Conservation (phyloP, 2,797 vertebrate species). For the Glyptemys insculpta region DNA sequence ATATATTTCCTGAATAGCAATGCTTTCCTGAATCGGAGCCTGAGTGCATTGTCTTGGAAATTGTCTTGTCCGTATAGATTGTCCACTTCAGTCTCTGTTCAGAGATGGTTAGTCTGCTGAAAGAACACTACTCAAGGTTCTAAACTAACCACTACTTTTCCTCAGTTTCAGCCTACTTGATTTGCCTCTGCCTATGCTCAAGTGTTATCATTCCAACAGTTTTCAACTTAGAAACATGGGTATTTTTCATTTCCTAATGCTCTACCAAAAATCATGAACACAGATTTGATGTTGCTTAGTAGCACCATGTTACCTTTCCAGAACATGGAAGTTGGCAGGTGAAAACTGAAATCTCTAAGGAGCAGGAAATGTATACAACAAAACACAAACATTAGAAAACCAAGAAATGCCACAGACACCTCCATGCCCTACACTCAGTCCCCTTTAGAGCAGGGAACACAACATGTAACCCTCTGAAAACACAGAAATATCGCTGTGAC, state of each 20-base stretch:
- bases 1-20: conserved; percentile 31
- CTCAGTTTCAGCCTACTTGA: conserved; percentile 58
- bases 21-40: conserved; percentile 39
- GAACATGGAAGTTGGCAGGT: neutral
- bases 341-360: neutral
- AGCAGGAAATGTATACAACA: neutral
- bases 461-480: neutral
- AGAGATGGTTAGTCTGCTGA: conserved; percentile 61
- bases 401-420: neutral
- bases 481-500: neutral
- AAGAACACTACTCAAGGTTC: conserved; percentile 51
- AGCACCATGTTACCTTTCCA: neutral
- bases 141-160: conserved; percentile 60
- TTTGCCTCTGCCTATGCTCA: neutral
- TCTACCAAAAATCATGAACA: neutral
- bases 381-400: neutral
- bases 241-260: neutral
- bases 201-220: neutral
- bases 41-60: neutral
- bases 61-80: neutral
- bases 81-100: conserved; percentile 9
- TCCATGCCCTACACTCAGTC: neutral
- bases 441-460: neutral
- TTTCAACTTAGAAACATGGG: neutral
- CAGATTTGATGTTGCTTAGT: neutral